Conservation (phyloP, 2,888 invertebrate species). For the Macroteleia sp. region DNA sequence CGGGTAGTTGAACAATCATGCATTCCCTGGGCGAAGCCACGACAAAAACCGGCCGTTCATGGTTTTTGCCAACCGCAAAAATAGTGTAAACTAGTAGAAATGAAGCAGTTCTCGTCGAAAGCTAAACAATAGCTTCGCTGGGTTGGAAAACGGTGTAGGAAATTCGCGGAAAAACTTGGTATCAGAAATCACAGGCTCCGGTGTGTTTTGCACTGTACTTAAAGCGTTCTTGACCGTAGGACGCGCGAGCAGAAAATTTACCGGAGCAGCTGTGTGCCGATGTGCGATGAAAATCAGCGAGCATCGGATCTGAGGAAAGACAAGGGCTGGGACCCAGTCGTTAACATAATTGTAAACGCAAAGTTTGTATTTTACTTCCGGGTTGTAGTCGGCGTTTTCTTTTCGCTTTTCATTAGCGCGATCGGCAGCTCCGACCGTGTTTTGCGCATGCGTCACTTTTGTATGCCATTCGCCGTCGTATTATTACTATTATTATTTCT, state of each 20-base stretch:
- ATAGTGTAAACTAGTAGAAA: conserved; percentile 24
- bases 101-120: conserved; percentile 10
- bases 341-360: conserved; percentile 56
- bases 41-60: conserved; percentile 4
- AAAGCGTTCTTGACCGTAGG: conserved; percentile 34
- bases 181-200: conserved; percentile 54
- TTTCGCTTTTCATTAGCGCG: conserved; percentile 33
- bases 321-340: conserved; percentile 26
- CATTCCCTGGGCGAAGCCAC: neutral
- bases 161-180: conserved; percentile 51
- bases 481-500: conserved; percentile 2
- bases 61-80: neutral
- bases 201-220: conserved; percentile 41
- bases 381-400: conserved; percentile 15
- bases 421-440: conserved; percentile 1
- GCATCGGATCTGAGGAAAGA: conserved; percentile 22
- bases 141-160: conserved; percentile 27
- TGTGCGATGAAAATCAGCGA: conserved; percentile 40
- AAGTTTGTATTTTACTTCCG: conserved; percentile 40
- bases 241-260: conserved; percentile 37
- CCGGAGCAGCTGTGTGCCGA: neutral
- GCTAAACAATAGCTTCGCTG: conserved; percentile 25
- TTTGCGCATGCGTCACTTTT: conserved; percentile 5
- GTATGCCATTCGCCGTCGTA: conserved; percentile 5
- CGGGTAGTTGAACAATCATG: neutral